Conservation (phyloP, 2,113 vertebrate genomes). For the Phaetusa simplex region DNA sequence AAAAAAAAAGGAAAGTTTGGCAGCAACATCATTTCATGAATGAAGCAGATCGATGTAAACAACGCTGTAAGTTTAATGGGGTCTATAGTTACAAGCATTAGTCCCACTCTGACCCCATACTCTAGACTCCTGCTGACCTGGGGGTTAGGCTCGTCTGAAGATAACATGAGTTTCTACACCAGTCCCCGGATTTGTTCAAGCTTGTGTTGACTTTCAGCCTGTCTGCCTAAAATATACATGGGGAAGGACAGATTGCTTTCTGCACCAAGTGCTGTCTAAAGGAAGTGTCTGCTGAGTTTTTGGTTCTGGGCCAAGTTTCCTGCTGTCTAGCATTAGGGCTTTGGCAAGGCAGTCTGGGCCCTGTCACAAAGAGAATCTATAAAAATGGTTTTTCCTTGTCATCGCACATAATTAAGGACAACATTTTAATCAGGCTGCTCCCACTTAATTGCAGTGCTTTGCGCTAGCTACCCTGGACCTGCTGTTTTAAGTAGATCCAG, state of each 20-base stretch:
- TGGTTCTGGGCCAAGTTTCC: slow-evolving; percentile 55
- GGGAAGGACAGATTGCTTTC: slow-evolving; percentile 44
- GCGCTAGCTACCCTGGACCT: background rate
- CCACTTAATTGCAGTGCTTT: slow-evolving; percentile 58
- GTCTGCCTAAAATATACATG: slow-evolving; percentile 57
- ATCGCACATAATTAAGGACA: slow-evolving; percentile 66
- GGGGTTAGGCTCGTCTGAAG: slow-evolving; percentile 43
- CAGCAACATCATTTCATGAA: slow-evolving; percentile 49
- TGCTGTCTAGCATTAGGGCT: slow-evolving; percentile 59
- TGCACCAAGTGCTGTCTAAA: slow-evolving; percentile 39
- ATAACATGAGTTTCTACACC: slow-evolving; percentile 39
- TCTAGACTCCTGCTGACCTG: slow-evolving; percentile 58
- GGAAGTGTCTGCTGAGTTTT: slow-evolving; percentile 61
- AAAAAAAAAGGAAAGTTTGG: background rate
- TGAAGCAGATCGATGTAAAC: slow-evolving; percentile 53
- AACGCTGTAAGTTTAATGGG: background rate
- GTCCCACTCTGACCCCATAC: slow-evolving; percentile 26
- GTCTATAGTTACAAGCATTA: slow-evolving; percentile 33
- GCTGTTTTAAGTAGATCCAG: slow-evolving; percentile 39
- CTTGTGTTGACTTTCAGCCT: slow-evolving; percentile 46
- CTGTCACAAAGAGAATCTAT: slow-evolving; percentile 59
- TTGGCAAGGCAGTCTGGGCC: slow-evolving; percentile 53
- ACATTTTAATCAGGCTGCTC: slow-evolving; percentile 64
- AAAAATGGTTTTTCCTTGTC: slow-evolving; percentile 47
- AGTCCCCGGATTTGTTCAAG: slow-evolving; percentile 13